A percentile compares a stretch with the other conserved stretches of the same genome.
phyloP scores from a whole-genome alignment of 1,140 invertebrate species.

The Macrotrachela quadricornifera region DNA sequence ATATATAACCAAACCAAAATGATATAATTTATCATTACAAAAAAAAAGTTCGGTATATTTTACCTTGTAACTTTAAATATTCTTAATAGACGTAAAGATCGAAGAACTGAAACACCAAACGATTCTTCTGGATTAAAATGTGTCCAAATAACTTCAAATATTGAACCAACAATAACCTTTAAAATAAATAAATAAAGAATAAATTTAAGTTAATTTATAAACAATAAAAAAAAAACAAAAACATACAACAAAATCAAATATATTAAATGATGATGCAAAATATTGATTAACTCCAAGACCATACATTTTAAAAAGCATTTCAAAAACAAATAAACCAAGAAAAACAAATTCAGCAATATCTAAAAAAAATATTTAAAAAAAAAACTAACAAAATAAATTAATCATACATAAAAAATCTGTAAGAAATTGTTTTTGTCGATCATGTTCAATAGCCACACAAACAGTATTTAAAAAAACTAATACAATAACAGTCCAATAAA shows the following conservation, averaged over 20 bases:
- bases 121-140: constrained; percentile 72
- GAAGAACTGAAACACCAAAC: constrained; percentile 92
- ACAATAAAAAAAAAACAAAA: constrained; percentile 6
- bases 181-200: not conserved
- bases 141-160: constrained; percentile 98
- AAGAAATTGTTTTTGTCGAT: constrained; percentile 78
- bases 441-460: constrained; percentile 94
- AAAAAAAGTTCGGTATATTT: too few relatives aligned
- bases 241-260: constrained; percentile 76
- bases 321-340: constrained; percentile 89
- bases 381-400: not conserved
- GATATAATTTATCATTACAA: too few relatives aligned
- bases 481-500: constrained; percentile 99
- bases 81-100: constrained; percentile 83
- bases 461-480: constrained; percentile 97
- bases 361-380: constrained; percentile 33
- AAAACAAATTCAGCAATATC: constrained; percentile 94
- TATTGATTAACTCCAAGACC: constrained; percentile 86
- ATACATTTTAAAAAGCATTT: constrained; percentile 99
- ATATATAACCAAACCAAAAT: too few relatives aligned
- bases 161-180: constrained; percentile 70
- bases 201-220: constrained; percentile 5
- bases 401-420: constrained; percentile 86
- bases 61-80: constrained; percentile 86
- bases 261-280: constrained; percentile 93